phyloP scores from a whole-genome alignment of 2,888 invertebrate species.

The Calameuta idolon region DNA sequence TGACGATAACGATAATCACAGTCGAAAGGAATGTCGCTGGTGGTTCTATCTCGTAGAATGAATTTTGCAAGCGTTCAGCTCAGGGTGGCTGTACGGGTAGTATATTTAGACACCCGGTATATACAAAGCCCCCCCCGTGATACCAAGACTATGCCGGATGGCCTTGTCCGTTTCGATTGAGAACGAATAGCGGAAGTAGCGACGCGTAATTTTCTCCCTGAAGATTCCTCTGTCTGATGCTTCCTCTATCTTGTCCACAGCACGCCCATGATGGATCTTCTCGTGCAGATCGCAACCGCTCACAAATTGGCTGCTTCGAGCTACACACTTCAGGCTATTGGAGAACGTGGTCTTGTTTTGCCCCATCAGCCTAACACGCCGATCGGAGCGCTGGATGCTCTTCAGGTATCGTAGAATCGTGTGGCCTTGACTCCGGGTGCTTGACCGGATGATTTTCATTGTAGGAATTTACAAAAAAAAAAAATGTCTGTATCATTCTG shows the following conservation, averaged over 20 bases:
- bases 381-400: constrained; percentile 73
- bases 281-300: constrained; percentile 78
- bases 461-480: not conserved
- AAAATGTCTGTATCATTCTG: not conserved
- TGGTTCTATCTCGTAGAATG: not conserved
- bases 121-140: not conserved
- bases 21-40: not conserved
- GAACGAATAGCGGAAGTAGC: not conserved
- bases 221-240: not conserved
- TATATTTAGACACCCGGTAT: not conserved
- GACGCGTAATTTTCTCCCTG: not conserved
- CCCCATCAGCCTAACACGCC: constrained; percentile 82
- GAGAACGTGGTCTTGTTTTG: constrained; percentile 72
- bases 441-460: not conserved
- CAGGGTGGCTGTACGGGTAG: not conserved
- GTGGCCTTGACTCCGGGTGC: not conserved
- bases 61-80: not conserved
- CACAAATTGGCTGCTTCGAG: constrained; percentile 77
- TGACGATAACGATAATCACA: not conserved
- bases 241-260: constrained; percentile 61
- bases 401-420: constrained; percentile 50
- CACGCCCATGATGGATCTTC: constrained; percentile 83
- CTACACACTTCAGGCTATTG: constrained; percentile 75
- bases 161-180: not conserved
- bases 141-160: not conserved